These are phyloP conservation scores for Bembecia ichneumoniformis DNA, from an alignment of 2,888 invertebrate species.

Conservation along the genomic window DNA sequence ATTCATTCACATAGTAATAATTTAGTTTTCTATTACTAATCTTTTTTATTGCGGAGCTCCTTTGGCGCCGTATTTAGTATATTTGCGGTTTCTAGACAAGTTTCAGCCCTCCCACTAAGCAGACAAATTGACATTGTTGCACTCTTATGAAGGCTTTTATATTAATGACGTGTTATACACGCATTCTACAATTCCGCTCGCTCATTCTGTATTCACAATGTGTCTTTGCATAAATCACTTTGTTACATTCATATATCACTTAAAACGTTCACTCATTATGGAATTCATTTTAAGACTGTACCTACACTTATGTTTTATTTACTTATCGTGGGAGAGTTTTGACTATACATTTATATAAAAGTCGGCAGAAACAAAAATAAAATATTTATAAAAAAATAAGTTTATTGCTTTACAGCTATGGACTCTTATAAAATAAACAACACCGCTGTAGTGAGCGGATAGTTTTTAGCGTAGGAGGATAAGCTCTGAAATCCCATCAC, in stretches of 20 bases:
- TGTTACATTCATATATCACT: neutral
- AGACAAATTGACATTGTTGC: neutral
- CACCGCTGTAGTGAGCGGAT: no score
- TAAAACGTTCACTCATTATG: neutral
- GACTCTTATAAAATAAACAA: no score
- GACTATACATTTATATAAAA: neutral
- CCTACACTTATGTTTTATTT: neutral
- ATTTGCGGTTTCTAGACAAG: no score
- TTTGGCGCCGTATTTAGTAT: neutral
- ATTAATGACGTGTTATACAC: neutral
- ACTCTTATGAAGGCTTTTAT: neutral
- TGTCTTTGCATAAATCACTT: neutral
- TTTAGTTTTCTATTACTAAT: no score
- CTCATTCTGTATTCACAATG: neutral
- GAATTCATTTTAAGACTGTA: neutral
- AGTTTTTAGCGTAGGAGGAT: no score
- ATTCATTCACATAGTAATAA: no score
- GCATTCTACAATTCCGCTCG: neutral
- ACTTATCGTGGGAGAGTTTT: neutral
- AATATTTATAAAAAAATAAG: no score
- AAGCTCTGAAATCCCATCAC: no score
- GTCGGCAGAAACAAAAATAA: no score
- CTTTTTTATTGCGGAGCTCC: no score
- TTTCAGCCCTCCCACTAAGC: neutral
- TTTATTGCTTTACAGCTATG: no score